Percentiles rank a stretch among this genome's conserved stretches.
phyloP scores from a whole-genome alignment of 2,113 vertebrate species.

The Ibidorhyncha struthersii region DNA sequence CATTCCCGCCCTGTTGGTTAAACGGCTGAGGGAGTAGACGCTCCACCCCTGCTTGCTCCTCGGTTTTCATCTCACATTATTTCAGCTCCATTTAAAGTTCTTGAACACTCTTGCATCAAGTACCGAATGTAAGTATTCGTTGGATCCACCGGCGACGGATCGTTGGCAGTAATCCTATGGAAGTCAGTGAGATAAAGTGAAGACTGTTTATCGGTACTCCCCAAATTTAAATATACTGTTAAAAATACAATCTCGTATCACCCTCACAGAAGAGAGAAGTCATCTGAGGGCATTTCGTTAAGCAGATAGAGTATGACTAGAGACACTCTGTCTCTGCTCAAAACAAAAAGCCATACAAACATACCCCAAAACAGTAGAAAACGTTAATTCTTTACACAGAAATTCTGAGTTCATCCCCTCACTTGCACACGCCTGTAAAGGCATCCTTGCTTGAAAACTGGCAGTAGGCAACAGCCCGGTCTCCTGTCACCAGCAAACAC shows the following conservation, averaged over 20 bases:
- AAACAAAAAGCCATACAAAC: not conserved
- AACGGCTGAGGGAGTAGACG: not conserved
- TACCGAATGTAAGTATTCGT: not conserved
- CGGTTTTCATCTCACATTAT: not conserved
- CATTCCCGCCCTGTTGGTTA: not conserved
- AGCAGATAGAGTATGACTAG: rapidly evolving
- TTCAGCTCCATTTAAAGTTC: not conserved
- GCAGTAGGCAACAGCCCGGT: not conserved
- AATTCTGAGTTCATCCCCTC: not conserved
- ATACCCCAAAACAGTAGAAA: not conserved
- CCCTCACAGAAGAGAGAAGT: not conserved
- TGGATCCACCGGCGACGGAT: not conserved
- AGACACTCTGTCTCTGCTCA: not conserved
- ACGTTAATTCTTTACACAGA: not conserved
- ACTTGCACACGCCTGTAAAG: not conserved
- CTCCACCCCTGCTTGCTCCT: not conserved
- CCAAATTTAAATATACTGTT: not conserved
- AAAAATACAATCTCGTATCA: not conserved
- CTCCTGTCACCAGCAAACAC: not conserved
- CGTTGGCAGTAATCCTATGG: not conserved
- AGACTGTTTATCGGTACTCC: not conserved
- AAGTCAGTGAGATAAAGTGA: not conserved
- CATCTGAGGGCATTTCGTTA: not conserved
- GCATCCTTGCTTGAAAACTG: not conserved
- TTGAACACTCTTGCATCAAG: not conserved